phyloP scores from a whole-genome alignment of 2,797 vertebrate genomes.

The Rhinatrema bivittatum region DNA sequence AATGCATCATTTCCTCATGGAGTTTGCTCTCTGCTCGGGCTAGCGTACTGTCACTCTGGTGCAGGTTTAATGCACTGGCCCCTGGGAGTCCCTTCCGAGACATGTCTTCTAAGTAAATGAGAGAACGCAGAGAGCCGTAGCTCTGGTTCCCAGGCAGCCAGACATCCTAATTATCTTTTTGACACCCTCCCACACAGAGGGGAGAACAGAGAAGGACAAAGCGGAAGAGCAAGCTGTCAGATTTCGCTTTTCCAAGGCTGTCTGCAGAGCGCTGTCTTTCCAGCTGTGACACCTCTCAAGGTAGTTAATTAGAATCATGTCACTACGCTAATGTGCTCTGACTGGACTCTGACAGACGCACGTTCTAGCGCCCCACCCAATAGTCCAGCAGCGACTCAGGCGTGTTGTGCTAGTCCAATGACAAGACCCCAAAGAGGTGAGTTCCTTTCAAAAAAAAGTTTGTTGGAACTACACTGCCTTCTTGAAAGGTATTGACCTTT shows the following conservation, averaged over 20 bases:
- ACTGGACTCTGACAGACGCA: slow-evolving; percentile 55
- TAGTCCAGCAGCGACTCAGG: background rate
- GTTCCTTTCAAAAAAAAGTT: no score
- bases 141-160: slow-evolving; percentile 54
- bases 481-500: no score
- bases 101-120: slow-evolving; percentile 65
- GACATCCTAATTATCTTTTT: slow-evolving; percentile 68
- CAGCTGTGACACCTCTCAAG: slow-evolving; percentile 64
- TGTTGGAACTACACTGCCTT: no score
- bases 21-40: slow-evolving; percentile 49
- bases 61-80: slow-evolving; percentile 55
- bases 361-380: slow-evolving; percentile 6
- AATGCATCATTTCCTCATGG: slow-evolving; percentile 46
- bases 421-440: background rate
- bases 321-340: slow-evolving; percentile 73
- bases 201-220: slow-evolving; percentile 28
- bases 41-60: slow-evolving; percentile 52
- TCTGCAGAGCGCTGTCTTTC: slow-evolving; percentile 57
- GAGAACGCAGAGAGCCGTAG: slow-evolving; percentile 55
- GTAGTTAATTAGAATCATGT: slow-evolving; percentile 77
- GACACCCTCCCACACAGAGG: slow-evolving; percentile 54
- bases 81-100: slow-evolving; percentile 64
- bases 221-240: slow-evolving; percentile 50
- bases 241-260: slow-evolving; percentile 61
- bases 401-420: background rate